phyloP scores from a whole-genome alignment of 2,113 vertebrate species.

The Trogon melanurus region DNA sequence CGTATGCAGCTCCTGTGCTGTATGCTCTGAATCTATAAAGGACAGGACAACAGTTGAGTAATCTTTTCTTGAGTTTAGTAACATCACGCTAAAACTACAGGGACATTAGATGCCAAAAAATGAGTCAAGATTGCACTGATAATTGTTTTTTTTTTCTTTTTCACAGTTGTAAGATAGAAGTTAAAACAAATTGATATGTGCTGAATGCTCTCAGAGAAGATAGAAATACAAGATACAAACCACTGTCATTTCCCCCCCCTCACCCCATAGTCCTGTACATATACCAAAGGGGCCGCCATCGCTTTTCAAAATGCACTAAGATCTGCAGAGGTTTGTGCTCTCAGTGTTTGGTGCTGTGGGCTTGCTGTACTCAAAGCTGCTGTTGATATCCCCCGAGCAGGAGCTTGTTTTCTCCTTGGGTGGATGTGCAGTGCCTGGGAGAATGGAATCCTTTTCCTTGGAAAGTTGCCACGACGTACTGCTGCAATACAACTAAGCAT shows the following conservation, averaged over 20 bases:
- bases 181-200: neutral
- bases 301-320: neutral
- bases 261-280: fast-evolving
- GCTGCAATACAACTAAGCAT: neutral
- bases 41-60: neutral
- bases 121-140: neutral
- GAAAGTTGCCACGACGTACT: neutral
- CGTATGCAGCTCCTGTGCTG: neutral
- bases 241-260: neutral
- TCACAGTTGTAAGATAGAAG: neutral
- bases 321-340: neutral
- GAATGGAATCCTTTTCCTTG: neutral
- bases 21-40: neutral
- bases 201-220: neutral
- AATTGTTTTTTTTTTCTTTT: neutral
- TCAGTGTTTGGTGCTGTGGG: neutral
- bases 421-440: neutral
- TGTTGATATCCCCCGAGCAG: neutral
- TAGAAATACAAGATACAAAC: neutral
- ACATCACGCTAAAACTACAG: neutral
- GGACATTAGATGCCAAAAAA: neutral
- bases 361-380: neutral
- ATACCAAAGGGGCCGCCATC: neutral
- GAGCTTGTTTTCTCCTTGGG: neutral
- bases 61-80: neutral